Evolutionary conservation across 1,140 invertebrate genomes (phyloP).

Genomic region (Camponotus floridanus): DNA sequence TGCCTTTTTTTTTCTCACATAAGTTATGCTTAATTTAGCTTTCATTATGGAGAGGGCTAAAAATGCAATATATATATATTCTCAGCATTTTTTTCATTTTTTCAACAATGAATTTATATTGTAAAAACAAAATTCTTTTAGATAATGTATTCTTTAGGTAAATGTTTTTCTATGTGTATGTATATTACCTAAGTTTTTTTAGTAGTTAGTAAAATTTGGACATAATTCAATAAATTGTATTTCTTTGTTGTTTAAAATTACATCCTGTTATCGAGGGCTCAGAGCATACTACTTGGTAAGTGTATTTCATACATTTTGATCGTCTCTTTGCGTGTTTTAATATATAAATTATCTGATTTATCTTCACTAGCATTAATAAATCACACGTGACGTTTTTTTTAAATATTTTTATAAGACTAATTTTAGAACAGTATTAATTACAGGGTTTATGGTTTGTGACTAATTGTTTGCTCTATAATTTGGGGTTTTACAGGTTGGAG

Average conservation of each 20-base stretch:
- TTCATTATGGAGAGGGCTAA: not conserved
- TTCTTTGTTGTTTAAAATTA: slow-evolving; percentile 84
- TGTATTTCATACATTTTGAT: slow-evolving; percentile 78
- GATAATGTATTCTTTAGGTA: not conserved
- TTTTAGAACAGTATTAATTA: slow-evolving; percentile 57
- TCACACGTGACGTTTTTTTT: slow-evolving; percentile 49
- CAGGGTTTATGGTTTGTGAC: slow-evolving; percentile 73
- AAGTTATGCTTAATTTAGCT: slow-evolving; percentile 5
- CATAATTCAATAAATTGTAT: slow-evolving; percentile 76
- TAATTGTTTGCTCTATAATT: slow-evolving; percentile 65
- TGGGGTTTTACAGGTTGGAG: not conserved
- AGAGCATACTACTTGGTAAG: slow-evolving; percentile 81
- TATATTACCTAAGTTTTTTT: slow-evolving; percentile 55
- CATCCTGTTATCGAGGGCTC: slow-evolving; percentile 82
- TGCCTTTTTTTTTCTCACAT: not conserved
- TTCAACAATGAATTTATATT: not conserved
- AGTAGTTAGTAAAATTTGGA: slow-evolving; percentile 51
- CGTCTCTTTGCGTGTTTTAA: slow-evolving; percentile 73
- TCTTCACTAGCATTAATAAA: slow-evolving; percentile 69
- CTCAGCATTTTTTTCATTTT: not conserved
- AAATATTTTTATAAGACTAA: slow-evolving; percentile 65
- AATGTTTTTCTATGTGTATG: not conserved
- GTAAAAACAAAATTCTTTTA: not conserved
- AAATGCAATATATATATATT: not conserved
- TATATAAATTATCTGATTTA: slow-evolving; percentile 46